phyloP scores from a whole-genome alignment of 92 coral and sea anemone species.

The Phenganax stokvisi region DNA sequence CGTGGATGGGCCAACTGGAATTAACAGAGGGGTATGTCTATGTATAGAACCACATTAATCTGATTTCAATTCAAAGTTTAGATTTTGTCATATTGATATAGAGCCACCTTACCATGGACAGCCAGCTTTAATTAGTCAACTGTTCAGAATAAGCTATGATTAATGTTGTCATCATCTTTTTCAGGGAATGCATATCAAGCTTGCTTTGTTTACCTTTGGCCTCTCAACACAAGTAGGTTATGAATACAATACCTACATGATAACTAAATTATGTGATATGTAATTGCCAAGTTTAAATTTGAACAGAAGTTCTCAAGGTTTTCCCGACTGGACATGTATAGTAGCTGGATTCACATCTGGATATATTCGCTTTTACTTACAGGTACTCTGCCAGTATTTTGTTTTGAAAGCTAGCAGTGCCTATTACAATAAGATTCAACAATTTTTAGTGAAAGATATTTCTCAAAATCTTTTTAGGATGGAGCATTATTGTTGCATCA shows the following conservation, averaged over 20 bases:
- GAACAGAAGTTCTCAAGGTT: conserved; percentile 91
- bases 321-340: conserved; percentile 99
- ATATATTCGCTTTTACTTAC: conserved; percentile 78
- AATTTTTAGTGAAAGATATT: neutral
- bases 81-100: no score
- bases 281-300: neutral
- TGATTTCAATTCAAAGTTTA: no score
- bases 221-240: conserved; percentile 81
- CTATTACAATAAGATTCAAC: neutral
- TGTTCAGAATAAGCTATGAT: neutral
- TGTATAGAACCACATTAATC: neutral
- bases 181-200: conserved; percentile 76
- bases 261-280: neutral
- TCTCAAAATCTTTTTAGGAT: conserved; percentile 48
- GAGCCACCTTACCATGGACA: no score
- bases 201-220: conserved; percentile 84
- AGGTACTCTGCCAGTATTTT: conserved; percentile 45
- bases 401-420: no score
- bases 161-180: neutral
- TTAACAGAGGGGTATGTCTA: conserved; percentile 75
- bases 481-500: conserved; percentile 81
- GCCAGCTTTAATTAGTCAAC: no score
- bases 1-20: conserved; percentile 86
- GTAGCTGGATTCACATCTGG: conserved; percentile 95
- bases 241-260: neutral